Evolutionary conservation across 2,113 vertebrate species (phyloP).

Genomic region (Neotragus pygmaeus): DNA sequence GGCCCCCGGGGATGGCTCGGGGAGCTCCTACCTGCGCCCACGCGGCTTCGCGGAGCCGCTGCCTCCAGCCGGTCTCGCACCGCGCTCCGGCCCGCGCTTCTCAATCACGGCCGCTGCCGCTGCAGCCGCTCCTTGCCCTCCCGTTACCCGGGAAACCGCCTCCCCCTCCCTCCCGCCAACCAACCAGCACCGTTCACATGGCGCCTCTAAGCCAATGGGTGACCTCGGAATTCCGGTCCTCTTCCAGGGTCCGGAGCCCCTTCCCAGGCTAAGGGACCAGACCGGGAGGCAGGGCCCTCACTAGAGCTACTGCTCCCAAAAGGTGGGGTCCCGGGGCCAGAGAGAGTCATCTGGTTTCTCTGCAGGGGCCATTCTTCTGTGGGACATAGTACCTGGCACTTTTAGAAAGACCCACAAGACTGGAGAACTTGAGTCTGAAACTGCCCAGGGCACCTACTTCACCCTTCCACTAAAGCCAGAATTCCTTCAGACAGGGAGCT

Average conservation of each 20-base stretch:
- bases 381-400: background rate
- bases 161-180: constrained; percentile 69
- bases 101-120: background rate
- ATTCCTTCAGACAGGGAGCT: background rate
- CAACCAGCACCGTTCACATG: constrained; percentile 75
- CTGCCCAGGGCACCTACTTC: background rate
- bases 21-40: constrained; percentile 60
- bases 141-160: constrained; percentile 75
- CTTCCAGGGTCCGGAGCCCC: constrained; percentile 52
- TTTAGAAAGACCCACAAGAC: background rate
- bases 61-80: constrained; percentile 21
- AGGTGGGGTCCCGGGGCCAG: background rate
- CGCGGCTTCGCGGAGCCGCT: background rate
- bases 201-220: constrained; percentile 66
- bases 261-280: constrained; percentile 22
- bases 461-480: background rate
- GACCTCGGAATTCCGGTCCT: constrained; percentile 42
- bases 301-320: background rate
- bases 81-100: constrained; percentile 40
- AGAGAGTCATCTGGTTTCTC: background rate
- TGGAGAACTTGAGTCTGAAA: background rate
- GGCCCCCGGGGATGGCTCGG: rapidly evolving
- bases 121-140: constrained; percentile 65
- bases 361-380: background rate
- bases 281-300: background rate